Base-by-base conservation (phyloP, 1,140 invertebrate species). In the Phymorhynchus buccinoides region DNA sequence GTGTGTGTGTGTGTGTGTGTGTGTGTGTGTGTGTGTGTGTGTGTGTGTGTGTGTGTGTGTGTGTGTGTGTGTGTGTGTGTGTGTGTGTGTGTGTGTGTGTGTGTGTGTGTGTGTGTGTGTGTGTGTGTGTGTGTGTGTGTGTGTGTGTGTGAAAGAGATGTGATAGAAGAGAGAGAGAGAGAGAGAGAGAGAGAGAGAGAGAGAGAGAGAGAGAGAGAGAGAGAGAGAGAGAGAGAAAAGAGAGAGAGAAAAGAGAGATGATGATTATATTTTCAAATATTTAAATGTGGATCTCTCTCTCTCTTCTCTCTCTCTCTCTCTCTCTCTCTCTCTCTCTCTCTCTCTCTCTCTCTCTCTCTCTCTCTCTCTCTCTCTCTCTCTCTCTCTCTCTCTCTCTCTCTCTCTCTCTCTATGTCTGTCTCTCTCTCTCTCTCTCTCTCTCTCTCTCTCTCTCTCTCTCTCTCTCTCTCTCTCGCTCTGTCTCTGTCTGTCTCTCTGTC, bases 161-260 rank as follows among this genome's bases (percentile, higher is more conserved):
- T 48, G 18, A 48, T 48, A 48, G 44, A 48, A 9, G 44, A 48
- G 41, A 77, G 22, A 71, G 35, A 71, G 68, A 35, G 32, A 77
- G 41, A 77, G 32, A 18, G 41, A 77, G 73, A 77, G 41, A 77
- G 32, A 75, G 39, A 75, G 39, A 32, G 73, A 75, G 32, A 77
- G 32, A 37, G 32, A 77, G 9, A 35, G 18, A 77, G 73, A 35
- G 39, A 35, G 37, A 30, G 39, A 77, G 41, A 6, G 73, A 32
- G 18, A 1, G 32, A 18, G 41, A 77, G 73, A 77, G 41, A 77
- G 32, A 75, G 39, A 75, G 39, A 32, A 32, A 75, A 77, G 32
- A 37, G 32, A 77, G 9, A 35, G 18, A 77, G 73, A 35, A 35
- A 35, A 75, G 18, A 35, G 37, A 37, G 7, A 35, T 39, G 18